Evolutionary conservation across 2,888 invertebrate species (phyloP).

Genomic region (Tinea trinotella): DNA sequence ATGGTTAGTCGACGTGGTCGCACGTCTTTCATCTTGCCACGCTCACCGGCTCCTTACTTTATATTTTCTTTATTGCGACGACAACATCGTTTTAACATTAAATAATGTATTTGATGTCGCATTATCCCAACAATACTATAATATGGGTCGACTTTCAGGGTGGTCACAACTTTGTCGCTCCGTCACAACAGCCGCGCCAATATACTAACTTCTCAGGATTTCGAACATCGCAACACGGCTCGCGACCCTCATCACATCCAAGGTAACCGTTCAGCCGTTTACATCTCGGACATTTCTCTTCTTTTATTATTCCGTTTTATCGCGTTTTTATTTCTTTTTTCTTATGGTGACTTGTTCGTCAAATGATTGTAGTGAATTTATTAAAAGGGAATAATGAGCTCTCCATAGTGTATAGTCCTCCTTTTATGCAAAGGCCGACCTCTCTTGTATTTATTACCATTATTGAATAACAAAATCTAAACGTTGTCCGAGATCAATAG

Average conservation of each 20-base stretch:
- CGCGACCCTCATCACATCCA: slow-evolving; percentile 52
- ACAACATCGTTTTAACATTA: not conserved
- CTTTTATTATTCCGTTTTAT: not conserved
- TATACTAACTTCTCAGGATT: slow-evolving; percentile 41
- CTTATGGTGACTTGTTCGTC: too few relatives aligned
- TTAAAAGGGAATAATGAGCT: too few relatives aligned
- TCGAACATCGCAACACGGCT: slow-evolving; percentile 49
- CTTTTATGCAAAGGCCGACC: not conserved
- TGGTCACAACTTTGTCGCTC: not conserved
- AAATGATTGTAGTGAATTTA: too few relatives aligned
- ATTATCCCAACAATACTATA: not conserved
- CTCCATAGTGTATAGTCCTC: too few relatives aligned
- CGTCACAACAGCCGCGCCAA: slow-evolving; percentile 36
- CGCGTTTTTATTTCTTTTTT: not conserved
- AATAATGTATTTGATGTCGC: not conserved
- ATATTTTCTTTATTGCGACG: not conserved
- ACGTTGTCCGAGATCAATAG: not conserved
- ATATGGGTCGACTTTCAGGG: not conserved
- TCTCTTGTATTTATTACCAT: not conserved
- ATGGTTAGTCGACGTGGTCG: slow-evolving; percentile 38
- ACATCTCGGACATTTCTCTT: not conserved
- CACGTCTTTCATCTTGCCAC: not conserved
- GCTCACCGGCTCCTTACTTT: not conserved
- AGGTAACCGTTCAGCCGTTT: slow-evolving; percentile 34
- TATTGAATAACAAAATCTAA: not conserved